These are phyloP conservation scores for Eurytoma californica DNA, from an alignment of 2,888 invertebrate species.

Conservation along the genomic window DNA sequence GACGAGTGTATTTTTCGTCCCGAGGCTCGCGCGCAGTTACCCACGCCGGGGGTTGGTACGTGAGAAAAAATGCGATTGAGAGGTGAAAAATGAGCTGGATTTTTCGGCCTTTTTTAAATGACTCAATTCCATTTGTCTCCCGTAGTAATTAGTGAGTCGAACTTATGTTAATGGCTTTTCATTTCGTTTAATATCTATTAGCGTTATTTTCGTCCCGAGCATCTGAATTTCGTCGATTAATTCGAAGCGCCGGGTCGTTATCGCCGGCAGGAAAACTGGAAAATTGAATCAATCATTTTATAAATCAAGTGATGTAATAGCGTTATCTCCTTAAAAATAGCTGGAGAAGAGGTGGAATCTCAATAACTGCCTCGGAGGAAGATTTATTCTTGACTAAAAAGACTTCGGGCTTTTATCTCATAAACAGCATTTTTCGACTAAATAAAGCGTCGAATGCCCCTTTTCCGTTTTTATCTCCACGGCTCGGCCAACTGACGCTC, in stretches of 20 bases:
- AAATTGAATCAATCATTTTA: no score
- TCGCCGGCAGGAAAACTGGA: no score
- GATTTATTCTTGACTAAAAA: not conserved
- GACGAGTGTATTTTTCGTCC: conserved; percentile 7
- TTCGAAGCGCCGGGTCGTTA: no score
- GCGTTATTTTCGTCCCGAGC: no score
- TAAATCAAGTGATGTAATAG: no score
- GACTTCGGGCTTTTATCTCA: conserved; percentile 11
- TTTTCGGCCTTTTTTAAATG: no score
- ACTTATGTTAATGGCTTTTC: no score
- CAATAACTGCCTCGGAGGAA: not conserved
- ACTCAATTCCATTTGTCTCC: no score
- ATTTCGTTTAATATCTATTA: no score
- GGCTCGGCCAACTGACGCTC: conserved; percentile 7
- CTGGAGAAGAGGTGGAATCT: not conserved
- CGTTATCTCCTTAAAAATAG: not conserved
- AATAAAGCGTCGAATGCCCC: conserved; percentile 12
- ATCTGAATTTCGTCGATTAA: no score
- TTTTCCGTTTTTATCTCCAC: conserved; percentile 17
- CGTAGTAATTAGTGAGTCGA: no score
- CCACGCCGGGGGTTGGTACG: not conserved
- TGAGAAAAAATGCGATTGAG: not conserved
- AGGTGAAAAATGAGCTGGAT: not conserved
- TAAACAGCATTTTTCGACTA: not conserved
- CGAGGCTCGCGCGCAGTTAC: no score